These are phyloP conservation scores for Borostomias antarcticus DNA, from an alignment of 2,797 vertebrate genomes.

Conservation along the genomic window DNA sequence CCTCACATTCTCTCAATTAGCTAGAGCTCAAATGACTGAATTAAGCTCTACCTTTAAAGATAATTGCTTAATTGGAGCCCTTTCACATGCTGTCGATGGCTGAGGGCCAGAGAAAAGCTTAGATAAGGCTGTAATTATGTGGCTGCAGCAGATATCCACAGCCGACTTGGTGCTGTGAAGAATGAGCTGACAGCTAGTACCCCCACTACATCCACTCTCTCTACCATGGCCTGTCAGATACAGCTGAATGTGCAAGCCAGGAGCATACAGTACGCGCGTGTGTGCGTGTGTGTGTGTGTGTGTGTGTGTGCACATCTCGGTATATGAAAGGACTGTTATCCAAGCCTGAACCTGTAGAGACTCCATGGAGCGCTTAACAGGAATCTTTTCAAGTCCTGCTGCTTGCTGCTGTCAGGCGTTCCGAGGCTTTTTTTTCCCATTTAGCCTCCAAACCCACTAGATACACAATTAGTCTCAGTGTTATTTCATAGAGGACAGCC, in stretches of 20 bases:
- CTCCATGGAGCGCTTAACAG: constrained; percentile 27
- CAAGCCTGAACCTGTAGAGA: constrained; percentile 42
- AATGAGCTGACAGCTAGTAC: constrained; percentile 62
- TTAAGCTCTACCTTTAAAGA: constrained; percentile 77
- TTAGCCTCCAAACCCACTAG: too few relatives aligned
- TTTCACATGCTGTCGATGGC: constrained; percentile 73
- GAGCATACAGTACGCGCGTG: constrained; percentile 16
- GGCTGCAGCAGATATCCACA: constrained; percentile 57
- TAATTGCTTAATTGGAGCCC: constrained; percentile 82
- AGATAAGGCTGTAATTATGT: constrained; percentile 78
- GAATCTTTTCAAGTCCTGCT: constrained; percentile 12
- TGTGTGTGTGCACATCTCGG: constrained; percentile 14
- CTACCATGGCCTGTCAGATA: constrained; percentile 48
- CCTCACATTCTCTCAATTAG: constrained; percentile 62
- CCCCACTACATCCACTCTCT: constrained; percentile 37
- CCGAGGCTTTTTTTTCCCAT: background rate
- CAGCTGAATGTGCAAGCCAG: constrained; percentile 40
- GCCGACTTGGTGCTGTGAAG: constrained; percentile 50
- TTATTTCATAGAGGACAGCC: too few relatives aligned
- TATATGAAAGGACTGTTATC: constrained; percentile 50
- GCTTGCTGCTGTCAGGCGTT: background rate
- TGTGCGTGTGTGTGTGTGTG: constrained; percentile 13
- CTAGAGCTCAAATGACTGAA: constrained; percentile 74
- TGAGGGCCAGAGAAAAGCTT: constrained; percentile 68
- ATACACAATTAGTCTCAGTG: too few relatives aligned